These are phyloP conservation scores for Xenops minutus DNA, from an alignment of 2,797 vertebrate genomes.

Conservation along the genomic window DNA sequence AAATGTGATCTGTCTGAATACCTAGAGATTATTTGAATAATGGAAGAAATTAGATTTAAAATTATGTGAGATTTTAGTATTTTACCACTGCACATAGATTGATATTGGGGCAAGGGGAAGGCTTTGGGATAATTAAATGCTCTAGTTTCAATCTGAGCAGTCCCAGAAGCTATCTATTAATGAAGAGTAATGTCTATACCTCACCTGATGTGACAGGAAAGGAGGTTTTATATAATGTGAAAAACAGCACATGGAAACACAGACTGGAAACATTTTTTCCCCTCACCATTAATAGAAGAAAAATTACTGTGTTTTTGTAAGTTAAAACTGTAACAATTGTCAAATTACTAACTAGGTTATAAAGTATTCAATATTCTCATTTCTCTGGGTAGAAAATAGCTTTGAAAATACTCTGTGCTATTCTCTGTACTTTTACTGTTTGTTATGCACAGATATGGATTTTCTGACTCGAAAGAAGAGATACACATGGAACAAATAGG, in stretches of 20 bases:
- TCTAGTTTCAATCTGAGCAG: conserved; percentile 10
- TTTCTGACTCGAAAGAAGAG: neutral
- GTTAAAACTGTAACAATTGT: neutral
- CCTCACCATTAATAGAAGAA: neutral
- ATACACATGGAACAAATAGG: neutral
- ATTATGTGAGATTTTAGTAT: neutral
- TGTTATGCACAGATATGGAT: neutral
- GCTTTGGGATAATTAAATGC: neutral
- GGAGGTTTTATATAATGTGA: neutral
- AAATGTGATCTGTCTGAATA: neutral
- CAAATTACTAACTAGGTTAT: neutral
- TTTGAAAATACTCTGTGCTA: neutral
- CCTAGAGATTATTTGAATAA: neutral
- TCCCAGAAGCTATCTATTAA: neutral
- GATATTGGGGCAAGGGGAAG: neutral
- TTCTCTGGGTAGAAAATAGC: neutral
- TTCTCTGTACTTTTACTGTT: neutral
- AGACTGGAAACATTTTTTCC: neutral
- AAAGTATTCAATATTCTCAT: neutral
- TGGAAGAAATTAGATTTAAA: neutral
- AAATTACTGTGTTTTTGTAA: neutral
- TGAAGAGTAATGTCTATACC: neutral
- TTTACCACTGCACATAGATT: neutral
- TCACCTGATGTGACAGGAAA: neutral
- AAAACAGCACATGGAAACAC: neutral